phyloP scores from a whole-genome alignment of 2,888 invertebrate species.

The Drosophila prostipennis region DNA sequence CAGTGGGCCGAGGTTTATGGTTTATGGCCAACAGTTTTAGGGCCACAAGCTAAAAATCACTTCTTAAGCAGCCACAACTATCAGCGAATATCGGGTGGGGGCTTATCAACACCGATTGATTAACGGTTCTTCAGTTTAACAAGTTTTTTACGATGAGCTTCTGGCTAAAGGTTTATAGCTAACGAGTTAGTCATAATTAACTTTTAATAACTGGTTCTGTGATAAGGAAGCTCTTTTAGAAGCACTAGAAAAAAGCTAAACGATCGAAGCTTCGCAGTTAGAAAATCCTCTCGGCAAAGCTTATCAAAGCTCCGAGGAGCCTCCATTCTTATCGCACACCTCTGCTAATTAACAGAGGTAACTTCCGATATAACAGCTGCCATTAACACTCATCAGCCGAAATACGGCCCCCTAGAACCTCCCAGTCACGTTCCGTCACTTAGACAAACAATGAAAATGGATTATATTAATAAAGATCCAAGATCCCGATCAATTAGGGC shows the following conservation, averaged over 20 bases:
- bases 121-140: constrained; percentile 28
- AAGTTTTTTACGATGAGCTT: constrained; percentile 28
- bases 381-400: constrained; percentile 8
- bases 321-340: background rate
- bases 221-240: constrained; percentile 26
- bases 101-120: constrained; percentile 30
- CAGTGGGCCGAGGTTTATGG: constrained; percentile 9
- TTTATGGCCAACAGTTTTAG: constrained; percentile 6
- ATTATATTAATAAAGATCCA: constrained; percentile 15
- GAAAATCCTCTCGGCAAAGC: constrained; percentile 1
- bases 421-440: constrained; percentile 33
- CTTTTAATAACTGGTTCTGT: background rate
- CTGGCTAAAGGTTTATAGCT: constrained; percentile 19
- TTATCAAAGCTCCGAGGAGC: constrained; percentile 17
- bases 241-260: constrained; percentile 2
- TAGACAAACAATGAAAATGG: constrained; percentile 27
- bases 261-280: constrained; percentile 1
- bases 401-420: background rate
- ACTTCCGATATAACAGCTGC: constrained; percentile 22
- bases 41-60: constrained; percentile 33
- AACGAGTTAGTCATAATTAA: constrained; percentile 7
- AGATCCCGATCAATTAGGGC: constrained; percentile 26
- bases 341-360: constrained; percentile 24
- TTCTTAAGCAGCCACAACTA: constrained; percentile 37
- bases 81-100: background rate